phyloP scores from a whole-genome alignment of 2,113 vertebrate species.

The Caretta caretta region DNA sequence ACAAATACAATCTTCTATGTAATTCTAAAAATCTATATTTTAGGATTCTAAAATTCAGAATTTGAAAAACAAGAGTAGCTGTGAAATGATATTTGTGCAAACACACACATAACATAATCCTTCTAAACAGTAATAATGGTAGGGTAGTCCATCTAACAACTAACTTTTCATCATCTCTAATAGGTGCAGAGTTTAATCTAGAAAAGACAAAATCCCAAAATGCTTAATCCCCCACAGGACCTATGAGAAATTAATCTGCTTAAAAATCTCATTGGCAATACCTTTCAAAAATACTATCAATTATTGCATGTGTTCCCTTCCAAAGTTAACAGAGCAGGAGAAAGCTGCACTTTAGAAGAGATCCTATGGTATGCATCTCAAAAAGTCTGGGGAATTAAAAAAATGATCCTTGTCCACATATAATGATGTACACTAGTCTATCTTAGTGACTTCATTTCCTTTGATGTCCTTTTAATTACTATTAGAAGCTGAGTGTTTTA shows the following conservation, averaged over 20 bases:
- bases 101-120: constrained; percentile 1
- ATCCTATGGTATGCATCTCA: accelerated
- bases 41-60: not conserved
- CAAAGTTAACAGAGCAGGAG: not conserved
- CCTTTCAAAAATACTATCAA: not conserved
- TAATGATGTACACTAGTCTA: not conserved
- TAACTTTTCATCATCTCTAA: constrained; percentile 40
- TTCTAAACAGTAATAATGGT: constrained; percentile 4
- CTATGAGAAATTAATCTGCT: constrained; percentile 35
- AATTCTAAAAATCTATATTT: not conserved
- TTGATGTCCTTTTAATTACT: not conserved
- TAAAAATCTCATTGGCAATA: constrained; percentile 26
- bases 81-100: not conserved
- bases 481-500: not conserved
- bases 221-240: constrained; percentile 8
- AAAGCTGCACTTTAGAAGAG: not conserved
- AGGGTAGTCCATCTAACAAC: not conserved
- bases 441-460: not conserved
- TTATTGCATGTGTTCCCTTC: not conserved
- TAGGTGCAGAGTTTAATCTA: not conserved
- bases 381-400: accelerated
- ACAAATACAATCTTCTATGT: not conserved
- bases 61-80: not conserved
- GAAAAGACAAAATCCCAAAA: constrained; percentile 41
- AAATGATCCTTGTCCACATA: not conserved